phyloP scores from a whole-genome alignment of 2,797 vertebrate genomes.

The Phaenicophaeus curvirostris region DNA sequence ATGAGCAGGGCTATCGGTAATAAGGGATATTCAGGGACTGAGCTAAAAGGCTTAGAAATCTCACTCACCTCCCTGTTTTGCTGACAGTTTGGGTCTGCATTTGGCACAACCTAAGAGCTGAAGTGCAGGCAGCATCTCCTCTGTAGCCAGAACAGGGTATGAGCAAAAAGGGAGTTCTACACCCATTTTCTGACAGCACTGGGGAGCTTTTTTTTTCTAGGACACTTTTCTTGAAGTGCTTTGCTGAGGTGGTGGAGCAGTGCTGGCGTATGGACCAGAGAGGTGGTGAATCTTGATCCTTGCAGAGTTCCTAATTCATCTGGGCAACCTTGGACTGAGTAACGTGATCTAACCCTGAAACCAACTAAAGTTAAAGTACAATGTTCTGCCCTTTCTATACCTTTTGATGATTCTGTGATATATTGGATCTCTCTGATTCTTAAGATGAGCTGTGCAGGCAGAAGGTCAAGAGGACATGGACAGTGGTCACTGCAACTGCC shows the following conservation, averaged over 20 bases:
- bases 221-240: neutral
- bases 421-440: neutral
- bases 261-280: neutral
- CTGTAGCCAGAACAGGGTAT: neutral
- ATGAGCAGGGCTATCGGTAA: neutral
- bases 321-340: neutral
- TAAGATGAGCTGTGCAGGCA: neutral
- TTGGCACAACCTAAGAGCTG: neutral
- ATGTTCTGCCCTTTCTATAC: neutral
- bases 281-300: neutral
- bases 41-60: neutral
- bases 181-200: neutral
- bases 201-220: neutral
- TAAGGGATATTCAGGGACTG: neutral
- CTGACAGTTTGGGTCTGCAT: neutral
- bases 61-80: neutral
- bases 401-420: neutral
- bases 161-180: neutral
- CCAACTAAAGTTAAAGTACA: neutral
- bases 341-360: neutral
- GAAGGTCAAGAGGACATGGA: neutral
- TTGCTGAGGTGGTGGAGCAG: neutral
- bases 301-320: neutral
- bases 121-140: neutral
- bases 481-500: no score